Conservation (phyloP, 2,888 invertebrate genomes). For the Branchellion lobata region DNA sequence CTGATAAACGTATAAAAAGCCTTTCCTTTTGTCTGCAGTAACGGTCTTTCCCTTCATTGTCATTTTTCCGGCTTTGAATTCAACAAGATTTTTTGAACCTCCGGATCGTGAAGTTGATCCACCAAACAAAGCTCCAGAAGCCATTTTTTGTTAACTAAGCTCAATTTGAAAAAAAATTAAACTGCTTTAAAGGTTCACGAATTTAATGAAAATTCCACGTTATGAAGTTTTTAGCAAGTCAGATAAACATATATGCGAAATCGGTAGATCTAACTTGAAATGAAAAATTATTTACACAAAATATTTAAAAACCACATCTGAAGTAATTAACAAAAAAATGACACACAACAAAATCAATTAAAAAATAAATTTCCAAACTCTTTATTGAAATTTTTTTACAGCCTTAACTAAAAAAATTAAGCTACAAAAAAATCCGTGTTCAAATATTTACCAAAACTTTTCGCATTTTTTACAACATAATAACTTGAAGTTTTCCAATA, state of each 20-base stretch:
- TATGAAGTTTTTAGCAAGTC: not conserved
- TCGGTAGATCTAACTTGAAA: too few relatives aligned
- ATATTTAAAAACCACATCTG: too few relatives aligned
- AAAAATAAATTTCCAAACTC: too few relatives aligned
- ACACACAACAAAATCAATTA: too few relatives aligned
- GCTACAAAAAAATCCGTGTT: too few relatives aligned
- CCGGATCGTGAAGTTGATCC: not conserved
- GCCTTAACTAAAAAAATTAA: too few relatives aligned
- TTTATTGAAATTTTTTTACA: too few relatives aligned
- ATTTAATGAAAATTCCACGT: not conserved
- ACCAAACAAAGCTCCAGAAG: conserved; percentile 41
- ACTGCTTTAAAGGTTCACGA: not conserved
- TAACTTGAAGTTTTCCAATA: too few relatives aligned
- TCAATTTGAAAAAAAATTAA: not conserved
- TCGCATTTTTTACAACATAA: too few relatives aligned
- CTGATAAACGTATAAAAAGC: conserved; percentile 88
- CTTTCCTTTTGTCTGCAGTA: conserved; percentile 86
- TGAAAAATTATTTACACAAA: too few relatives aligned
- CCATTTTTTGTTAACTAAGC: not conserved
- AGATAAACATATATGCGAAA: not conserved
- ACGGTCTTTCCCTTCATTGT: conserved; percentile 83
- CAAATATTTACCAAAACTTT: too few relatives aligned
- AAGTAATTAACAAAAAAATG: too few relatives aligned
- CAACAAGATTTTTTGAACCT: conserved; percentile 77
- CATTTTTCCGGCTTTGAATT: conserved; percentile 94